A percentile compares a stretch with the other conserved stretches of the same genome.
These are phyloP conservation scores for Hypolimnas misippus DNA, from an alignment of 2,888 invertebrate species.

Conservation along the genomic window DNA sequence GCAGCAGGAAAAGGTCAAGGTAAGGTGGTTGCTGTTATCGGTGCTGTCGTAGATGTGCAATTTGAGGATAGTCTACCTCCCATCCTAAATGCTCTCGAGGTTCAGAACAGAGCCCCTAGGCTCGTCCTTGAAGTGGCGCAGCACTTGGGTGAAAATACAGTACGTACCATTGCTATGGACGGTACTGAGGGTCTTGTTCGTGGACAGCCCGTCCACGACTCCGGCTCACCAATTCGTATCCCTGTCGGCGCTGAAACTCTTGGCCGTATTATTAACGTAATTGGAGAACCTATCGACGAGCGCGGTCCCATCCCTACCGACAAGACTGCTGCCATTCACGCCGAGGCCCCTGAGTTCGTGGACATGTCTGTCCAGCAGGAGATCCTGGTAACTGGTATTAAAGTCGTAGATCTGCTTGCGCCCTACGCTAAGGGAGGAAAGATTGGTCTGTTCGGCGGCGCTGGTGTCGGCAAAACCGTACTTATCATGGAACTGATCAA, in stretches of 20 bases:
- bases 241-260: slow-evolving; percentile 96
- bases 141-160: slow-evolving; percentile 95
- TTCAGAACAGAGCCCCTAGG: slow-evolving; percentile 90
- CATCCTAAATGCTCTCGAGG: slow-evolving; percentile 97
- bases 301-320: slow-evolving; percentile 93
- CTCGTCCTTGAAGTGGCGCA: slow-evolving; percentile 95
- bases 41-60: slow-evolving; percentile 99
- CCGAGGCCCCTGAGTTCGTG: slow-evolving; percentile 95
- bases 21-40: slow-evolving; percentile 96
- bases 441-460: slow-evolving; percentile 97
- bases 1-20: slow-evolving; percentile 76
- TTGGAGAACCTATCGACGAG: slow-evolving; percentile 94
- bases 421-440: slow-evolving; percentile 98
- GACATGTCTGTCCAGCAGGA: slow-evolving; percentile 96
- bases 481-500: slow-evolving; percentile 98
- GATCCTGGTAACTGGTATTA: slow-evolving; percentile 96
- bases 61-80: slow-evolving; percentile 96
- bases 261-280: slow-evolving; percentile 97
- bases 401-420: slow-evolving; percentile 96
- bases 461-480: slow-evolving; percentile 98
- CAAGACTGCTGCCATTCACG: slow-evolving; percentile 92
- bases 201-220: slow-evolving; percentile 92
- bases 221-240: slow-evolving; percentile 94
- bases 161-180: slow-evolving; percentile 97
- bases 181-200: slow-evolving; percentile 96